Conservation (phyloP, 2,113 vertebrate species). For the Myotis davidii region DNA sequence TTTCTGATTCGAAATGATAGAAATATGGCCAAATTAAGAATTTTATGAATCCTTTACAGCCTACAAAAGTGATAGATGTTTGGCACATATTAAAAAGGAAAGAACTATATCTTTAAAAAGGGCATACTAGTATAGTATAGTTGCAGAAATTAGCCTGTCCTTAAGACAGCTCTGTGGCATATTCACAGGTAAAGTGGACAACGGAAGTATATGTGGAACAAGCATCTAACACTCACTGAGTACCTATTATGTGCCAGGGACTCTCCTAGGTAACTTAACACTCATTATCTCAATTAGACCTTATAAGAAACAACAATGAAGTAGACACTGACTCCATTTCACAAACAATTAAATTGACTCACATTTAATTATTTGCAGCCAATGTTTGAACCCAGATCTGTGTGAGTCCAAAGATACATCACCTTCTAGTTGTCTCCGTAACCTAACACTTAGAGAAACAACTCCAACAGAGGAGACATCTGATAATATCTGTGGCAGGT, state of each 20-base stretch:
- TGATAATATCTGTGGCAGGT: neutral
- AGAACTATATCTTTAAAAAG: slow-evolving; percentile 43
- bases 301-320: neutral
- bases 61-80: slow-evolving; percentile 17
- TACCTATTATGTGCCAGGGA: neutral
- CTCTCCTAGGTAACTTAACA: neutral
- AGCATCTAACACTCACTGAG: neutral
- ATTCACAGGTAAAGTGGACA: neutral
- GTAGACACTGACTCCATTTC: neutral
- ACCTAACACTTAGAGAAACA: neutral
- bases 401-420: neutral
- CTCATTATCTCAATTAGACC: neutral
- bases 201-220: neutral
- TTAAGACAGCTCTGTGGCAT: neutral
- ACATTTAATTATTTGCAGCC: neutral
- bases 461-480: neutral
- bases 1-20: slow-evolving; percentile 63
- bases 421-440: neutral
- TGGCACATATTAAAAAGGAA: slow-evolving; percentile 50
- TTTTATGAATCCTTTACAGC: slow-evolving; percentile 58
- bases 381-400: neutral
- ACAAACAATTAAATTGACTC: neutral
- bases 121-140: neutral
- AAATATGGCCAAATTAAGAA: slow-evolving; percentile 67
- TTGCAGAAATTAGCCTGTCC: neutral